Evolutionary conservation across 1,140 invertebrate genomes (phyloP), one percentile per base, ranked within the genome.

Genomic region (Eufriesea mexicana): DNA sequence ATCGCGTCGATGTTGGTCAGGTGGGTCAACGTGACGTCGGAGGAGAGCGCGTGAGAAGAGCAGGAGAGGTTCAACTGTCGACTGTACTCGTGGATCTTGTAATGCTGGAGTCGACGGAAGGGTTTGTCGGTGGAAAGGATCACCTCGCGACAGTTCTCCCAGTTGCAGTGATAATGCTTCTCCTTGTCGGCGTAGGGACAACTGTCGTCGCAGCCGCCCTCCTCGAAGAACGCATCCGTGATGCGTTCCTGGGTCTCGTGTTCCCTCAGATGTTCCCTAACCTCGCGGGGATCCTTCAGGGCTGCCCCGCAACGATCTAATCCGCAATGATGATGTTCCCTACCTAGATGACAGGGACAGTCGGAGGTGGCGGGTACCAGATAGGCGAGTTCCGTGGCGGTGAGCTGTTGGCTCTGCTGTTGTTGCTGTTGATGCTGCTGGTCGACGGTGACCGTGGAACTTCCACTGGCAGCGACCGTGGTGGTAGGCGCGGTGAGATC

Each of bases 171-270:
- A 91, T 97, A 98, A 90, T 99, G 98, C 74, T 97, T 97, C 85
- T 98, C 96, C 82, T 97, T 97, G 76, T 96, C 95, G 61, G 96
- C 96, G 91, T 97, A 97, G 45, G 97, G 96, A 94, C 98, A 98
- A 62, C 95, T 95, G 2, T 96, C 96, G 79, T 96, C 96, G 82
- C 95, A 95, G 64, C 96, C 95, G 0, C 96, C 96, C 77, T 96
- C 96, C 83, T 96, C 95, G 92, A 97, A 98, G 90, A 97, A 97
- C 4, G 96, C 96, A 47, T 98, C 97, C 0, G 97, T 98, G 51
- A 98, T 96, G 84, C 97, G 96, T 85, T 98, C 97, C 91, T 98
- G 98, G 62, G 97, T 96, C 85, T 98, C 97, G 93, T 98, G 98
- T 84, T 97, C 97, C 82, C 97, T 95, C 0, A 98, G 96, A 90